Evolutionary conservation across 2,113 vertebrate species (phyloP).

Genomic region (Urocitellus parryii): DNA sequence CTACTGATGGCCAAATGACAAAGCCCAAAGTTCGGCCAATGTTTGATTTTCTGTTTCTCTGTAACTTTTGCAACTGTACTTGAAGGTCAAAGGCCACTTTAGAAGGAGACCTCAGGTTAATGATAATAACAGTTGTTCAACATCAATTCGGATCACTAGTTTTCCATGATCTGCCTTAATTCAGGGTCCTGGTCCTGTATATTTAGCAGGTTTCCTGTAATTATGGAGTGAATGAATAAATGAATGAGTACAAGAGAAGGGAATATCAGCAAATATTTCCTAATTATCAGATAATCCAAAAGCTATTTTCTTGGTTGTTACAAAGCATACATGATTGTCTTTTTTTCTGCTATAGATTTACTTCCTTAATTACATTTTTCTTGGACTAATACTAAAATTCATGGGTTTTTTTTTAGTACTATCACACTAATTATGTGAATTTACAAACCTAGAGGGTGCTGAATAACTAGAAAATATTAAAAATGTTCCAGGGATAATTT

Average conservation of each 20-base stretch:
- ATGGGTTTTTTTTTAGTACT: not conserved
- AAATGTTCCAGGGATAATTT: slow-evolving; percentile 56
- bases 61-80: not conserved
- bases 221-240: slow-evolving; percentile 54
- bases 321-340: slow-evolving; percentile 14
- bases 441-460: slow-evolving; percentile 42
- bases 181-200: not conserved
- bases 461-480: slow-evolving; percentile 63
- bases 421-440: slow-evolving; percentile 51
- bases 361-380: slow-evolving; percentile 71
- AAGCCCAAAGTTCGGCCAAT: not conserved
- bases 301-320: slow-evolving; percentile 55
- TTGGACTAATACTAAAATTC: slow-evolving; percentile 67
- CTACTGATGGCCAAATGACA: slow-evolving; percentile 43
- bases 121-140: not conserved
- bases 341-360: slow-evolving; percentile 59
- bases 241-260: not conserved
- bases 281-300: slow-evolving; percentile 61
- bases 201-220: slow-evolving; percentile 49
- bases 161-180: slow-evolving; percentile 35
- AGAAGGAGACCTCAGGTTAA: not conserved
- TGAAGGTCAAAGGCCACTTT: slow-evolving; percentile 48
- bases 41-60: slow-evolving; percentile 14
- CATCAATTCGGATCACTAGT: not conserved
- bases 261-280: slow-evolving; percentile 15